Percentiles rank a stretch among this genome's conserved stretches.
phyloP scores from a whole-genome alignment of 2,113 vertebrate species.

The Natator depressus region DNA sequence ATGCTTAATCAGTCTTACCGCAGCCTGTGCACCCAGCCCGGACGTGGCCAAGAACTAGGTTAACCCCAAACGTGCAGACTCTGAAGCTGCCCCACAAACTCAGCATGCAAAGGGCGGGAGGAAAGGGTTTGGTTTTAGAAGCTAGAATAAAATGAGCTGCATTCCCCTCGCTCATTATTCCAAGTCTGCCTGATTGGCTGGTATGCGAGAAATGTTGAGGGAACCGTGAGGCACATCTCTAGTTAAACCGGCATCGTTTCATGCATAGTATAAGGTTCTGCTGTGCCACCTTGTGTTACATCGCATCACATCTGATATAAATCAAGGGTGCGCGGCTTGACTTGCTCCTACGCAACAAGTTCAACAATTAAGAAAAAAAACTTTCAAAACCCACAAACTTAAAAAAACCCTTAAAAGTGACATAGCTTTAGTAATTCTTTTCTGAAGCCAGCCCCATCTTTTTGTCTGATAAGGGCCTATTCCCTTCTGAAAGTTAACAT shows the following conservation, averaged over 20 bases:
- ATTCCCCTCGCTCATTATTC: constrained; percentile 5
- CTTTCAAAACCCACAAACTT: neutral
- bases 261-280: constrained; percentile 59
- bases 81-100: neutral
- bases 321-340: constrained; percentile 23
- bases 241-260: constrained; percentile 58
- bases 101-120: neutral
- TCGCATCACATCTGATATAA: constrained; percentile 55
- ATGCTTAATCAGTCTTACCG: constrained; percentile 14
- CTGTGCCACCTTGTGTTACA: constrained; percentile 82
- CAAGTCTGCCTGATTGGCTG: constrained; percentile 46
- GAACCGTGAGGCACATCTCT: constrained; percentile 56
- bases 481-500: constrained; percentile 1
- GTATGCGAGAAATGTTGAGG: neutral
- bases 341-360: constrained; percentile 8
- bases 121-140: neutral
- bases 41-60: neutral
- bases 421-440: constrained; percentile 11
- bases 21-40: neutral
- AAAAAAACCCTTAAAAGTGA: neutral
- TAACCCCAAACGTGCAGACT: neutral
- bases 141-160: neutral
- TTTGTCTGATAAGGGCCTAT: constrained; percentile 8
- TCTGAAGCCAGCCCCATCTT: constrained; percentile 1
- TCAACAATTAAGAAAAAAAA: constrained; percentile 1